These are phyloP conservation scores for Prosopocoilus inquinatus DNA, from an alignment of 2,888 invertebrate species.

Conservation along the genomic window DNA sequence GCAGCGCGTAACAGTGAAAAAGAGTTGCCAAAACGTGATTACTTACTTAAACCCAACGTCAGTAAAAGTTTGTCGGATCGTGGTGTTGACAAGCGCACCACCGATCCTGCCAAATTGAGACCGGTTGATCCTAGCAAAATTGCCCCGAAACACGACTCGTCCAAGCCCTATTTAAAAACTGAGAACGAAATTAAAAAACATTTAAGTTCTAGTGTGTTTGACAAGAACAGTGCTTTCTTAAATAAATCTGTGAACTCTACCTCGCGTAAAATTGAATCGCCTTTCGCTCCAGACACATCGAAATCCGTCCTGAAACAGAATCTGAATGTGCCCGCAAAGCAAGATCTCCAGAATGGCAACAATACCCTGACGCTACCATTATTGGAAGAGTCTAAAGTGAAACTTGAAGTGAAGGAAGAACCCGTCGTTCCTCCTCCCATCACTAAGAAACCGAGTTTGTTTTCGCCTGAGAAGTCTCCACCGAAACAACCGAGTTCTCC, in stretches of 20 bases:
- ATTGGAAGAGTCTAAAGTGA: constrained; percentile 15
- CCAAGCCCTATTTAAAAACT: constrained; percentile 34
- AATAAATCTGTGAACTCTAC: constrained; percentile 42
- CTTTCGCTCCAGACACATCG: constrained; percentile 37
- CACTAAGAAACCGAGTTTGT: constrained; percentile 60
- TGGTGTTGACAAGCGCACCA: neutral
- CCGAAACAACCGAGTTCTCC: constrained; percentile 39
- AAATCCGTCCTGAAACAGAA: constrained; percentile 46
- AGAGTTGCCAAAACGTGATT: constrained; percentile 34
- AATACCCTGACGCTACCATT: constrained; percentile 15
- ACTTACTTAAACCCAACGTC: constrained; percentile 37
- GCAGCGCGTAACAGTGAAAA: constrained; percentile 4
- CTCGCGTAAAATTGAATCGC: constrained; percentile 46
- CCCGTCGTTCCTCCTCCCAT: neutral
- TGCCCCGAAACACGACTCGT: constrained; percentile 28
- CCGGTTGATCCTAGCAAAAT: constrained; percentile 36
- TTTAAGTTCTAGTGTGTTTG: constrained; percentile 34
- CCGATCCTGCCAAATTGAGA: constrained; percentile 17
- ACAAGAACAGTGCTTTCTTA: constrained; percentile 38
- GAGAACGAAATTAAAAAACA: constrained; percentile 42
- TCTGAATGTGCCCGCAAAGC: constrained; percentile 14
- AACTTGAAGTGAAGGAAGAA: constrained; percentile 16
- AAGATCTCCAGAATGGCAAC: constrained; percentile 13
- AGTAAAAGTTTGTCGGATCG: constrained; percentile 14
- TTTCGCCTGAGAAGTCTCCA: constrained; percentile 65